phyloP scores from a whole-genome alignment of 2,888 invertebrate species.

The Drosophila recens region DNA sequence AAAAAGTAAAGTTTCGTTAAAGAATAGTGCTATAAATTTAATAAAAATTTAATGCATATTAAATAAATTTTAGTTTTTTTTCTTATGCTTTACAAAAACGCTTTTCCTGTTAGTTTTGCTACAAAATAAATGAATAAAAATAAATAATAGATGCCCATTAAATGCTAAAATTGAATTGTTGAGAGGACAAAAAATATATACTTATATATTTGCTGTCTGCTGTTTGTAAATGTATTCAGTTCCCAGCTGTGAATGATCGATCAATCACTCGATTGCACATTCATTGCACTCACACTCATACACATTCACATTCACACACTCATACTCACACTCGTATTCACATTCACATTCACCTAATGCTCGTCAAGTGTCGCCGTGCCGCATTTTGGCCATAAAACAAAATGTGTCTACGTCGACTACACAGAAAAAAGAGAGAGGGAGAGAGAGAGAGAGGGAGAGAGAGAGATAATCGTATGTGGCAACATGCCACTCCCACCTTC shows the following conservation, averaged over 20 bases:
- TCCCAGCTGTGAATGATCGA: slow-evolving; percentile 43
- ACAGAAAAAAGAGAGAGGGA: slow-evolving; percentile 15
- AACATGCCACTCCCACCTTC: no score
- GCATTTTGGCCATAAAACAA: slow-evolving; percentile 59
- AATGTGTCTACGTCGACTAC: slow-evolving; percentile 24
- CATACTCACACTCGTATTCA: slow-evolving; percentile 1
- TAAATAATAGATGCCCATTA: neutral
- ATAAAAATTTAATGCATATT: no score
- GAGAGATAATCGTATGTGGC: slow-evolving; percentile 44
- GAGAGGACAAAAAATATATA: neutral
- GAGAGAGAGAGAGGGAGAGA: slow-evolving; percentile 2
- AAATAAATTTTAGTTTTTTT: no score
- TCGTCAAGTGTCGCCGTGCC: slow-evolving; percentile 43
- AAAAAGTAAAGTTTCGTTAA: no score
- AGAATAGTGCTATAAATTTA: no score
- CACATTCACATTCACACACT: slow-evolving; percentile 4
- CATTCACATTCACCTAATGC: slow-evolving; percentile 30
- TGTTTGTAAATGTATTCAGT: slow-evolving; percentile 33
- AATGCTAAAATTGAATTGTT: slow-evolving; percentile 3
- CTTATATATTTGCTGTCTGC: slow-evolving; percentile 2
- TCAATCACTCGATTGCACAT: slow-evolving; percentile 68
- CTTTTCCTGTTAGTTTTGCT: no score
- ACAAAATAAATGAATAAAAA: neutral
- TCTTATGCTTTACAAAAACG: no score
- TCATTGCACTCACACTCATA: slow-evolving; percentile 10